These are phyloP conservation scores for Pinna nobilis DNA, from an alignment of 1,140 invertebrate species.

Conservation along the genomic window DNA sequence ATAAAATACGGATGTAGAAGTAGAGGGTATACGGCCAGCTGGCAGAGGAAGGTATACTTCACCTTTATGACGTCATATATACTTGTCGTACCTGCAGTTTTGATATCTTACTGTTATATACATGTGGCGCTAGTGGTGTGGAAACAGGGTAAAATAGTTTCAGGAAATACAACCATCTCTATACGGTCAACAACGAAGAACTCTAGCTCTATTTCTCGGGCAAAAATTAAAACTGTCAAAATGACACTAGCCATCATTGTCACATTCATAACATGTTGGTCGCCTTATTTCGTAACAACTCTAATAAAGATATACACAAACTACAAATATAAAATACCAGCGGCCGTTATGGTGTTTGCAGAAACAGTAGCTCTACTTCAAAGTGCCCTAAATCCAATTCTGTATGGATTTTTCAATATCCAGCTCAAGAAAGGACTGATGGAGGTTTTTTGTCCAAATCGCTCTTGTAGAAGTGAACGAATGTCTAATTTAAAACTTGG, in stretches of 20 bases:
- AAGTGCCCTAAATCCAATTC: conserved; percentile 75
- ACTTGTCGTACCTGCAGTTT: conserved; percentile 72
- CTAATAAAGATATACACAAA: conserved; percentile 74
- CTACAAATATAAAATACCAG: conserved; percentile 70
- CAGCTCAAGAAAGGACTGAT: too few relatives aligned
- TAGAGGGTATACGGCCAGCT: conserved; percentile 73
- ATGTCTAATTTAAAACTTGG: too few relatives aligned
- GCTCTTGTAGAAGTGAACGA: too few relatives aligned
- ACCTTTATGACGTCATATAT: conserved; percentile 74
- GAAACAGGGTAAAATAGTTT: conserved; percentile 46
- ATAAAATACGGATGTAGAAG: conserved; percentile 71
- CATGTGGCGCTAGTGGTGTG: conserved; percentile 74
- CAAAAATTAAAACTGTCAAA: conserved; percentile 70
- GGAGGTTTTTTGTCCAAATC: too few relatives aligned
- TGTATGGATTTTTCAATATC: conserved; percentile 76
- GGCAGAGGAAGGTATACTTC: conserved; percentile 76
- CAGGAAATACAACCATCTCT: conserved; percentile 17
- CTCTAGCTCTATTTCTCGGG: conserved; percentile 61
- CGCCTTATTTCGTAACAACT: conserved; percentile 73
- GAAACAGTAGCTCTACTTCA: conserved; percentile 75
- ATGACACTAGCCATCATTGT: conserved; percentile 75
- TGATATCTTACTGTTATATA: conserved; percentile 75
- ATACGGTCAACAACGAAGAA: conserved; percentile 56
- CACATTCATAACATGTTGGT: conserved; percentile 74
- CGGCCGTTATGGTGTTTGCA: conserved; percentile 61